Percentiles rank a stretch among this genome's conserved stretches.
These are phyloP conservation scores for Steinernema feltiae DNA, from an alignment of 1,140 invertebrate genomes.

Conservation along the genomic window DNA sequence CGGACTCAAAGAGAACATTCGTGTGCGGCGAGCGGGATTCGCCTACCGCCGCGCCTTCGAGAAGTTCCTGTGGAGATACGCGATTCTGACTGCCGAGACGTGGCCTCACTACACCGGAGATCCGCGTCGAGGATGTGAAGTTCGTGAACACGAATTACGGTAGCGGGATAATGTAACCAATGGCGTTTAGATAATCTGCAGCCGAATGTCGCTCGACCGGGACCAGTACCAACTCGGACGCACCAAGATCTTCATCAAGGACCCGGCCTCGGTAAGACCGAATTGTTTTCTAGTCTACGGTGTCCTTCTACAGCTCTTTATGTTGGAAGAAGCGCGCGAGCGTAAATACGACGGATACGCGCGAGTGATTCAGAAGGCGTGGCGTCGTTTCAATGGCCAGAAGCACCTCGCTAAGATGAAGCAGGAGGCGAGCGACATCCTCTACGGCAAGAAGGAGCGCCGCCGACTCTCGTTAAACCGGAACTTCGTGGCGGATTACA, in stretches of 20 bases:
- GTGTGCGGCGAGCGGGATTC: constrained; percentile 67
- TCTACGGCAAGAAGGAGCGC: constrained; percentile 69
- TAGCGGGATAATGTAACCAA: background rate
- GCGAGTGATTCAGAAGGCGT: constrained; percentile 70
- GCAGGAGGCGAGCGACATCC: constrained; percentile 64
- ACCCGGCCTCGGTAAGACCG: constrained; percentile 68
- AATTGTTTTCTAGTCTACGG: constrained; percentile 20
- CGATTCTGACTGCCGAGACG: constrained; percentile 69
- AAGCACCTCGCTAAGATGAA: constrained; percentile 66
- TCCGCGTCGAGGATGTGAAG: constrained; percentile 61
- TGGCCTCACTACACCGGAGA: constrained; percentile 68
- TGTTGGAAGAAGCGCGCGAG: constrained; percentile 70
- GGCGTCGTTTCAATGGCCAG: constrained; percentile 67
- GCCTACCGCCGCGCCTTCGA: constrained; percentile 66
- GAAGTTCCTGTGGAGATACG: constrained; percentile 65
- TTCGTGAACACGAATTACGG: constrained; percentile 21
- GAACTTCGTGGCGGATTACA: constrained; percentile 72
- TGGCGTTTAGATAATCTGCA: constrained; percentile 64
- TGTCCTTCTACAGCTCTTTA: constrained; percentile 64
- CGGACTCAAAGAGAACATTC: constrained; percentile 67
- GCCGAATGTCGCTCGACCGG: constrained; percentile 65
- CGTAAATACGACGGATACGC: constrained; percentile 70
- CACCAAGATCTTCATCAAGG: constrained; percentile 72
- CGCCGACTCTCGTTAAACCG: constrained; percentile 67
- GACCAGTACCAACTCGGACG: constrained; percentile 70